Evolutionary conservation across 1,140 invertebrate species (phyloP).

Genomic region (Pseudachorutes palmiensis): DNA sequence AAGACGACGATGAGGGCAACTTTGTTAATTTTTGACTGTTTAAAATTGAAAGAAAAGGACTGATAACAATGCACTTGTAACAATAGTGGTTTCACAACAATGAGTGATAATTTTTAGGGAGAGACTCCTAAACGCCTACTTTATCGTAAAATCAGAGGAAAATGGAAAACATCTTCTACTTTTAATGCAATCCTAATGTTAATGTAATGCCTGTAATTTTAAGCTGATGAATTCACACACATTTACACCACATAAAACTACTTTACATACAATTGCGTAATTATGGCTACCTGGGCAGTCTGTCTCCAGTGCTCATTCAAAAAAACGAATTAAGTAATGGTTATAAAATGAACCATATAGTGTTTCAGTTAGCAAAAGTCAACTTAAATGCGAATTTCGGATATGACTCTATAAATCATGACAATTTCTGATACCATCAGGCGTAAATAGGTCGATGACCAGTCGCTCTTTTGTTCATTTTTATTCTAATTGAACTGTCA

Average conservation of each 20-base stretch:
- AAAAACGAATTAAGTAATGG: too few relatives aligned
- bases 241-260: background rate
- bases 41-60: background rate
- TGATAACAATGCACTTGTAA: background rate
- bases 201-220: slow-evolving; percentile 3
- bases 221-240: slow-evolving; percentile 1
- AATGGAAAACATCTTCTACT: background rate
- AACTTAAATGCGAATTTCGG: too few relatives aligned
- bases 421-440: too few relatives aligned
- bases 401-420: too few relatives aligned
- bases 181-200: slow-evolving; percentile 12
- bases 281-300: background rate
- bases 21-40: background rate
- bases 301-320: too few relatives aligned
- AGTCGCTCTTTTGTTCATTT: too few relatives aligned
- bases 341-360: too few relatives aligned
- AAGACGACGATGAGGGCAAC: too few relatives aligned
- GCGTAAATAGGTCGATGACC: too few relatives aligned
- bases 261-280: background rate
- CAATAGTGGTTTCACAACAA: slow-evolving; percentile 24
- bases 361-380: too few relatives aligned
- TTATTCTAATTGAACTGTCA: too few relatives aligned
- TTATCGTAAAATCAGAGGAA: slow-evolving; percentile 5
- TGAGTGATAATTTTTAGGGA: slow-evolving; percentile 30
- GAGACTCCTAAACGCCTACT: slow-evolving; percentile 29